phyloP scores from a whole-genome alignment of 1,140 invertebrate genomes.

The Chrysoperla carnea region DNA sequence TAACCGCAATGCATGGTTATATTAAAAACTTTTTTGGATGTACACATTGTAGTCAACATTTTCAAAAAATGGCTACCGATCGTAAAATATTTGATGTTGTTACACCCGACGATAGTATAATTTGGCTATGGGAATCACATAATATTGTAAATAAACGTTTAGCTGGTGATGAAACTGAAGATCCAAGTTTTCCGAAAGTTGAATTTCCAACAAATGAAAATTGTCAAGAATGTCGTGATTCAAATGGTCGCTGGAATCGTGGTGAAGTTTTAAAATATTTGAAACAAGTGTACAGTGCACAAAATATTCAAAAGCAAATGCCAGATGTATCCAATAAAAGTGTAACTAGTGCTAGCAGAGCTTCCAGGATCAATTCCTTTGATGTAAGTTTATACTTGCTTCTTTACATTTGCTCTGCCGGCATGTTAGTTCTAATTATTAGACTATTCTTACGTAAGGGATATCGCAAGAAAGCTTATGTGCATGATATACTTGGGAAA shows the following conservation, averaged over 20 bases:
- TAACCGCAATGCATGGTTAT: slow-evolving; percentile 73
- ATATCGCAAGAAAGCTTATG: slow-evolving; percentile 48
- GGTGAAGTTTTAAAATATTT: slow-evolving; percentile 56
- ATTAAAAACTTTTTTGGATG: slow-evolving; percentile 91
- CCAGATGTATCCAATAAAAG: slow-evolving; percentile 14
- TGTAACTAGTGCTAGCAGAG: slow-evolving; percentile 5
- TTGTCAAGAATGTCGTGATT: slow-evolving; percentile 51
- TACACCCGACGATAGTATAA: slow-evolving; percentile 50
- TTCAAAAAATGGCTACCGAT: slow-evolving; percentile 55
- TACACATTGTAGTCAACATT: slow-evolving; percentile 75
- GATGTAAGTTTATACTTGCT: slow-evolving; percentile 61
- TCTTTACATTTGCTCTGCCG: slow-evolving; percentile 47
- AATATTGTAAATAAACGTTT: slow-evolving; percentile 85
- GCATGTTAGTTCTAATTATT: slow-evolving; percentile 54
- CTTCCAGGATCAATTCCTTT: slow-evolving; percentile 10
- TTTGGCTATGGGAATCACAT: slow-evolving; percentile 93
- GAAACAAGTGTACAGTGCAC: slow-evolving; percentile 46
- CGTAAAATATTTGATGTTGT: slow-evolving; percentile 48
- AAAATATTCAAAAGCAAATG: slow-evolving; percentile 28
- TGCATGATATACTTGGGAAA: slow-evolving; percentile 41
- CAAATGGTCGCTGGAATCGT: slow-evolving; percentile 44
- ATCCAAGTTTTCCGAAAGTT: slow-evolving; percentile 76
- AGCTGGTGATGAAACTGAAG: slow-evolving; percentile 72
- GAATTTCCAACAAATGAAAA: slow-evolving; percentile 62
- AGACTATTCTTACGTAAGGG: slow-evolving; percentile 53